Evolutionary conservation across 2,797 vertebrate species (phyloP).

Genomic region (Argyrosomus regius): DNA sequence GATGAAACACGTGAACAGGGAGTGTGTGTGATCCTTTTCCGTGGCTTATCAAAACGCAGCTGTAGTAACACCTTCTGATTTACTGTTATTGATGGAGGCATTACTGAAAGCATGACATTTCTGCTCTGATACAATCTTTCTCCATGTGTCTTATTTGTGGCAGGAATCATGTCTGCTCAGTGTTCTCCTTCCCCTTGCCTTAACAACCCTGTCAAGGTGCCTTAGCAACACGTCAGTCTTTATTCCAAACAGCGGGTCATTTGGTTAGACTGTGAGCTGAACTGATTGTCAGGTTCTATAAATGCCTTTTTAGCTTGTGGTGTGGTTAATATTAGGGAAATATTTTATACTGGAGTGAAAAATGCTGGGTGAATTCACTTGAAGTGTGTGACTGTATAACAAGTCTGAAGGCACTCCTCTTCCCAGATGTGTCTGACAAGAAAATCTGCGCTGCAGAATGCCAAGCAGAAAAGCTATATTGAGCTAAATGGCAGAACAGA

Average conservation of each 20-base stretch:
- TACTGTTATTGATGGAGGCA: conserved; percentile 64
- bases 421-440: conserved; percentile 45
- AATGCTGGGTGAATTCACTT: conserved; percentile 11
- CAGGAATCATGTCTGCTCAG: conserved; percentile 43
- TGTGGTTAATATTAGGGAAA: conserved; percentile 38
- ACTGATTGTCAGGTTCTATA: conserved; percentile 49
- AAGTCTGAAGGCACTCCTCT: conserved; percentile 39
- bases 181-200: conserved; percentile 29
- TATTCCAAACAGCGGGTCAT: conserved; percentile 42
- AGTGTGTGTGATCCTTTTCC: conserved; percentile 17
- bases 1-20: conserved; percentile 38
- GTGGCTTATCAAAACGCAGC: conserved; percentile 39
- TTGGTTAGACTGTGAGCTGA: conserved; percentile 26
- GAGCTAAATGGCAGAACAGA: conserved; percentile 54
- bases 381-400: conserved; percentile 6
- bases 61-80: conserved; percentile 47
- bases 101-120: conserved; percentile 59
- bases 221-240: conserved; percentile 67
- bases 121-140: conserved; percentile 48
- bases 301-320: conserved; percentile 30
- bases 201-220: conserved; percentile 63
- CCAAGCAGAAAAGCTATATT: conserved; percentile 44
- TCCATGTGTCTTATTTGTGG: conserved; percentile 46
- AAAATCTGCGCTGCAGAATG: conserved; percentile 43
- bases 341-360: conserved; percentile 19